A percentile compares a stretch with the other conserved stretches of the same genome.
Conservation (phyloP, 2,797 vertebrate genomes). For the Lepilemur septentrionalis region DNA sequence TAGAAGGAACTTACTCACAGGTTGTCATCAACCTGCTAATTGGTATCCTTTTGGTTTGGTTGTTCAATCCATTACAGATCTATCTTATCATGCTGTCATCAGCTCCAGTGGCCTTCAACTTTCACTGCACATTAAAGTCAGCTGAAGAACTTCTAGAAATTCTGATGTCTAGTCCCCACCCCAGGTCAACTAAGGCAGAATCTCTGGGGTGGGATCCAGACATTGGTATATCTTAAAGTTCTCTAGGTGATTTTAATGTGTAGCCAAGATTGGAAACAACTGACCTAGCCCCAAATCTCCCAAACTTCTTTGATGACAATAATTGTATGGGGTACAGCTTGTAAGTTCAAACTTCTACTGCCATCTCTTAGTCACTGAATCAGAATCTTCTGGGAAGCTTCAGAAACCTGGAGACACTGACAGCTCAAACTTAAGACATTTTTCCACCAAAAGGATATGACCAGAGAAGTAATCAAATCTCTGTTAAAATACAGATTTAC, state of each 20-base stretch:
- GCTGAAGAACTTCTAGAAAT: constrained; percentile 13
- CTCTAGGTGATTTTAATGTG: not conserved
- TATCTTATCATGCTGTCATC: not conserved
- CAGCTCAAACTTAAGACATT: not conserved
- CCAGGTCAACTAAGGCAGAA: not conserved
- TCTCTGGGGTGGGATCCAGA: not conserved
- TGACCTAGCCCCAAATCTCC: not conserved
- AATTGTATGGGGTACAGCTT: not conserved
- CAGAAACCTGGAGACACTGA: not conserved
- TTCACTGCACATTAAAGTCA: not conserved
- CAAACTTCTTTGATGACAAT: not conserved
- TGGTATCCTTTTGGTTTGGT: not conserved
- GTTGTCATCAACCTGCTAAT: not conserved
- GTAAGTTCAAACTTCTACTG: not conserved
- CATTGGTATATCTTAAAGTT: not conserved
- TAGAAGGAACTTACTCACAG: not conserved
- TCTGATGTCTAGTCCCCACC: not conserved
- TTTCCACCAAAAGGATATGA: not conserved
- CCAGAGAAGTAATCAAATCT: not conserved
- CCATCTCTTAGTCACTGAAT: not conserved
- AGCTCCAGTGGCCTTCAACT: not conserved
- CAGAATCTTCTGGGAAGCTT: not conserved
- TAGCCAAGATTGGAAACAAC: not conserved
- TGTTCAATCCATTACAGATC: not conserved
- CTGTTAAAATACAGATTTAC: constrained; percentile 23